Conservation (phyloP, 2,888 invertebrate species). For the Ligdia adustata region DNA sequence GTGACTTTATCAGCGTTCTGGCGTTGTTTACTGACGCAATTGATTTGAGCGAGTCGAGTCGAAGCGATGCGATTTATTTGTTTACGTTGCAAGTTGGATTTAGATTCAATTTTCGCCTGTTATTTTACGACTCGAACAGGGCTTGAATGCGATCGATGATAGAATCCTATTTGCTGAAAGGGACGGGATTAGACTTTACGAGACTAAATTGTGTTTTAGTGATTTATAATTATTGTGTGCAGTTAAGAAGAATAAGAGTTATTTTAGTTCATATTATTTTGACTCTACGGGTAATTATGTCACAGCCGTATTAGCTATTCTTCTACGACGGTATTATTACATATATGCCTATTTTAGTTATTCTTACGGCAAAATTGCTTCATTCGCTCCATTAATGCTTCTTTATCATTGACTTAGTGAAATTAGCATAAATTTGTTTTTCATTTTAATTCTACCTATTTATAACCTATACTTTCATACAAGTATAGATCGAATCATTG, state of each 20-base stretch:
- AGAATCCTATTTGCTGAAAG: not conserved
- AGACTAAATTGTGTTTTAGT: not conserved
- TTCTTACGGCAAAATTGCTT: no score
- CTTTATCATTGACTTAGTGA: no score
- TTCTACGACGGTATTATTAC: no score
- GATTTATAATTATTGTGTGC: not conserved
- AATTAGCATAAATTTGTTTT: no score
- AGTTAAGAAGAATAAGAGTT: not conserved
- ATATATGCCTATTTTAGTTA: no score
- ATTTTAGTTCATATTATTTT: no score
- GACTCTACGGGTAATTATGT: no score
- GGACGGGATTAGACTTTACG: not conserved
- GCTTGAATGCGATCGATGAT: not conserved
- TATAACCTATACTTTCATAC: no score
- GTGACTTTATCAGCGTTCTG: conserved; percentile 65
- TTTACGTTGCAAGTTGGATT: conserved; percentile 16
- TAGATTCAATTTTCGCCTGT: conserved; percentile 1
- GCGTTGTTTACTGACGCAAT: conserved; percentile 55
- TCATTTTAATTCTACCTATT: no score
- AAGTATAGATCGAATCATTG: not conserved
- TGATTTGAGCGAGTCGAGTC: conserved; percentile 40
- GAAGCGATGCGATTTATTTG: conserved; percentile 18
- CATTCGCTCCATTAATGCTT: no score
- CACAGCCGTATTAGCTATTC: no score
- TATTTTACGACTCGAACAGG: not conserved